These are phyloP conservation scores for Chironomus striatipennis DNA, from an alignment of 1,140 invertebrate species.

Conservation along the genomic window DNA sequence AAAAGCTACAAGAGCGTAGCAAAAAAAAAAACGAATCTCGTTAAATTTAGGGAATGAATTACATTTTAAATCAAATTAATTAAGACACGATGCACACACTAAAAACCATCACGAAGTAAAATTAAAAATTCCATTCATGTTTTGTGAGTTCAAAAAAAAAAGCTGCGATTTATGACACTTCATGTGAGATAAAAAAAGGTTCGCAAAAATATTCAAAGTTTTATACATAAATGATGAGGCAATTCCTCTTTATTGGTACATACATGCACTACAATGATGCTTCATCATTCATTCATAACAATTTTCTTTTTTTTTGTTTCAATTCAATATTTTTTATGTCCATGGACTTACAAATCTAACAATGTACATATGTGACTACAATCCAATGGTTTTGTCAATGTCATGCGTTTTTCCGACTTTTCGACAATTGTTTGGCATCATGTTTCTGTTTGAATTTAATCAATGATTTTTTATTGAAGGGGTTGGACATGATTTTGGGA, in stretches of 20 bases:
- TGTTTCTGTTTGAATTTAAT: background rate
- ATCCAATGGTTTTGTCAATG: background rate
- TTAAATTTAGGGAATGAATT: background rate
- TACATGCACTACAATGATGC: background rate
- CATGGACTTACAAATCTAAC: background rate
- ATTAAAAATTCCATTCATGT: constrained; percentile 1
- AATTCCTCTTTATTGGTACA: background rate
- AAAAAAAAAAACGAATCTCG: too few species aligned
- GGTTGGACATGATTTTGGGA: too few species aligned
- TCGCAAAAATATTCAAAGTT: background rate
- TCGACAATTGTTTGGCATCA: background rate
- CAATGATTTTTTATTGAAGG: background rate
- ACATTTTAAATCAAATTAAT: background rate
- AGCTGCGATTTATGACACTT: background rate
- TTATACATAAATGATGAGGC: background rate
- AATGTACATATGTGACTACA: background rate
- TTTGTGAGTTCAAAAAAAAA: background rate
- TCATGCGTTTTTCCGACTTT: constrained; percentile 12
- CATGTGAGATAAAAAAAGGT: background rate
- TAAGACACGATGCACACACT: background rate
- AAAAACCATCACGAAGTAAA: background rate
- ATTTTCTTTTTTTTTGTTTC: background rate
- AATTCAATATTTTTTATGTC: background rate
- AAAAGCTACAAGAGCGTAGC: too few species aligned
- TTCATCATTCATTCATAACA: background rate